These are phyloP conservation scores for Hepsetus odoe DNA, from an alignment of 2,113 vertebrate species.

Conservation along the genomic window DNA sequence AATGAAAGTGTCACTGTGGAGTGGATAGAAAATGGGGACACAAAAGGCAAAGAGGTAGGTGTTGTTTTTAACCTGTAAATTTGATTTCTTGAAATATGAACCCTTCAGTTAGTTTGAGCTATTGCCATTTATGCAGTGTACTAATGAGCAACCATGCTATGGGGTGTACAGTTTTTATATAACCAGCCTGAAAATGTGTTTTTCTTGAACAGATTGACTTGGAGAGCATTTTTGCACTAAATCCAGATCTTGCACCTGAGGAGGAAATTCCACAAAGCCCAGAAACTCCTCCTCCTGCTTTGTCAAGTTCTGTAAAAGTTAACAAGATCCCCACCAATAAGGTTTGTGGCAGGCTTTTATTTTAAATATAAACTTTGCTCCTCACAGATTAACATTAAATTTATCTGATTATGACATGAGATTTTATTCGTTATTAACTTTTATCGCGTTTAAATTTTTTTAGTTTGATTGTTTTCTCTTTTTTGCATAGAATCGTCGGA, in stretches of 20 bases:
- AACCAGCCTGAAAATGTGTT: background rate
- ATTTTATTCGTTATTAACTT: background rate
- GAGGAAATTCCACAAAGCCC: slow-evolving; percentile 88
- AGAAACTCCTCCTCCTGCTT: slow-evolving; percentile 84
- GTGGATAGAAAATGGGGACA: slow-evolving; percentile 97
- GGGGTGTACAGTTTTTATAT: too few relatives aligned
- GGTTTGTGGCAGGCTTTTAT: too few relatives aligned
- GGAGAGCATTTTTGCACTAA: slow-evolving; percentile 95
- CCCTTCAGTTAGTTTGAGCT: too few relatives aligned
- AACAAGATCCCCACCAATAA: slow-evolving; percentile 87
- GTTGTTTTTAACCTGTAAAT: background rate
- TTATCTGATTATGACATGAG: too few relatives aligned
- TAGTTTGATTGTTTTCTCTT: slow-evolving; percentile 7
- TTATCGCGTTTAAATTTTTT: background rate
- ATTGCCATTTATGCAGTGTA: background rate
- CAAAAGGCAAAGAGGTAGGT: slow-evolving; percentile 94
- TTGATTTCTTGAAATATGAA: too few relatives aligned
- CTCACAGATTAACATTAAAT: too few relatives aligned
- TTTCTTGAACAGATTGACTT: slow-evolving; percentile 82
- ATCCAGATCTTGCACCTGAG: slow-evolving; percentile 88
- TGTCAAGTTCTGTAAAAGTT: slow-evolving; percentile 79
- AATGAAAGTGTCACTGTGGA: slow-evolving; percentile 95
- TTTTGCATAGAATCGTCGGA: slow-evolving; percentile 79
- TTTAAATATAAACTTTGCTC: too few relatives aligned
- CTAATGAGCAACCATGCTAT: background rate